Percentiles rank a stretch among this genome's conserved stretches.
phyloP scores from a whole-genome alignment of 2,113 vertebrate species.

The Lontra canadensis region DNA sequence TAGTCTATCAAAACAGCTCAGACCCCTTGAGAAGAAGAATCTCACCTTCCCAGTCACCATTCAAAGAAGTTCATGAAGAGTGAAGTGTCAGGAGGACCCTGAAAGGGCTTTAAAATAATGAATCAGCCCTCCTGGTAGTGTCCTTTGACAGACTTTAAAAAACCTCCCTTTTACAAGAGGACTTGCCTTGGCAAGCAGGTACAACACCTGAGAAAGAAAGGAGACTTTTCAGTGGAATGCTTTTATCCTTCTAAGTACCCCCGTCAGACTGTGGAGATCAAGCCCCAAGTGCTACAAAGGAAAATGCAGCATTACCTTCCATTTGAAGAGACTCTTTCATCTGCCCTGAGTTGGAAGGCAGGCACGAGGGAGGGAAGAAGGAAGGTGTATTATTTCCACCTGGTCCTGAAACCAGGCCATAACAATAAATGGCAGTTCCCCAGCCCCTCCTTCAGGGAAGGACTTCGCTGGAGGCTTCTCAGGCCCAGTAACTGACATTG shows the following conservation, averaged over 20 bases:
- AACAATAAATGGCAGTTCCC: background rate
- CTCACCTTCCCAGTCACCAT: background rate
- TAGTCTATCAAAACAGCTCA: background rate
- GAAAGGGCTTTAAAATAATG: background rate
- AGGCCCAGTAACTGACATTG: background rate
- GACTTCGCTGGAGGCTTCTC: background rate
- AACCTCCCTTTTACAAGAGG: background rate
- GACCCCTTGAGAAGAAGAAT: background rate
- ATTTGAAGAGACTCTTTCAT: background rate
- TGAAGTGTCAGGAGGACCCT: background rate
- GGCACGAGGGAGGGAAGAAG: background rate
- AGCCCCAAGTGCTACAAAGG: background rate
- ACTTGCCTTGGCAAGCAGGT: background rate
- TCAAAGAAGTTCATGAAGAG: background rate
- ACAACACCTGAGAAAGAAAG: background rate
- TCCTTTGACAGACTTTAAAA: background rate
- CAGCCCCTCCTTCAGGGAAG: background rate
- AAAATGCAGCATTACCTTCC: background rate
- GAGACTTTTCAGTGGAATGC: background rate
- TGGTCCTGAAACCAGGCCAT: background rate
- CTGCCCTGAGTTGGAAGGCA: background rate
- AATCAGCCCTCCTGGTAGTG: background rate
- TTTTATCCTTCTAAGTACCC: background rate
- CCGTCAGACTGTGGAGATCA: background rate
- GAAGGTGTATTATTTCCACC: background rate